phyloP scores from a whole-genome alignment of 2,797 vertebrate species.

The Hozukius guyotensis region DNA sequence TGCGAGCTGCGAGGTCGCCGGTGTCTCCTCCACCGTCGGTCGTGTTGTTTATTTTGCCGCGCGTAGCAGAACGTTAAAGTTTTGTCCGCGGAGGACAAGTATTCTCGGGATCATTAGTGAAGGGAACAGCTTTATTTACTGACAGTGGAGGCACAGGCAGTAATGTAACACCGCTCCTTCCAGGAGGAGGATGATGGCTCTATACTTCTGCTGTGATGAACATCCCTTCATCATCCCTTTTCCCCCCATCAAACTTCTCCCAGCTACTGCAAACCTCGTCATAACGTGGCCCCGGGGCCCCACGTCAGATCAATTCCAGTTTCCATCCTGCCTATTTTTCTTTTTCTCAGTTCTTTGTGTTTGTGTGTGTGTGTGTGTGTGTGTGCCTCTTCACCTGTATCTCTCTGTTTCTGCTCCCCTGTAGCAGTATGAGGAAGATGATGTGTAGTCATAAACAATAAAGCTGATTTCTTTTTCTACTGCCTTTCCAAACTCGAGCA shows the following conservation, averaged over 20 bases:
- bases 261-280: conserved; percentile 44
- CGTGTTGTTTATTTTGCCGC: conserved; percentile 16
- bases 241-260: conserved; percentile 42
- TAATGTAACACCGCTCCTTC: conserved; percentile 25
- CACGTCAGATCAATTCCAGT: conserved; percentile 40
- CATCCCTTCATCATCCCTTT: conserved; percentile 1
- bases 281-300: conserved; percentile 42
- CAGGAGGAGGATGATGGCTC: conserved; percentile 38
- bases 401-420: background rate
- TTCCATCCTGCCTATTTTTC: conserved; percentile 29
- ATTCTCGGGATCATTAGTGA: conserved; percentile 43
- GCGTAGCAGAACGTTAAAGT: conserved; percentile 17
- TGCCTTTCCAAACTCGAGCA: background rate
- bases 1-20: background rate
- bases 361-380: background rate
- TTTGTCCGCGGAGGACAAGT: conserved; percentile 6
- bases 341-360: background rate
- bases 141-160: conserved; percentile 29
- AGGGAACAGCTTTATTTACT: conserved; percentile 45
- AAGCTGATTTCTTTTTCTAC: conserved; percentile 39
- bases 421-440: conserved; percentile 28
- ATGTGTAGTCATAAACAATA: conserved; percentile 61
- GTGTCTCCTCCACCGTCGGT: background rate
- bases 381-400: conserved; percentile 8
- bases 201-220: conserved; percentile 37